Base-by-base conservation (phyloP, 2,888 invertebrate species). In the Pteria penguin region DNA sequence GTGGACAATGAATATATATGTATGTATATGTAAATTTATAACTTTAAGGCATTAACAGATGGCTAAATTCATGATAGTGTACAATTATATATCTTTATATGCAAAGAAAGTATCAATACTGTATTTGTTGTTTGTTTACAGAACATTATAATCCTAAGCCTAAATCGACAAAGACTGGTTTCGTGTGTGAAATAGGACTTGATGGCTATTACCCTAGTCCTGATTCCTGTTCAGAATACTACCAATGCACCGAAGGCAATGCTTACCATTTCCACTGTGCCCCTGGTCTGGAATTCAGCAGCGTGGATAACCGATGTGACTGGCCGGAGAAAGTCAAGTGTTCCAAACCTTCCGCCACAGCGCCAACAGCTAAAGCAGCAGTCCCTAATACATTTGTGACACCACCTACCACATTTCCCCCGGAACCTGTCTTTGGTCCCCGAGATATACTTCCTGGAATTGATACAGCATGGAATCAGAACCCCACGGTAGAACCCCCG, bases 261-360 rank as follows among this genome's bases (percentile, higher is more conserved):
- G 81, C 85, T 2, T 86, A 82, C 69, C 82, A 85, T 58, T 84
- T 86, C 52, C 79, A 79, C 52, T 88, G 88, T 69, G 81, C 86
- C 0, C 45, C 72, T 3, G 86, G 86, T 2, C 78, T 88, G 11
- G 76, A 72, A 14, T 88, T 85, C 80, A 86, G 86, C 61, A 29
- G 75, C 1, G 70, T 72, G 5, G 80, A 78, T 27, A 80, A 80
- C 24, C 83, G 79, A 78, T 88, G 88, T 71, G 87, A 88, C 55
- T 87, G 85, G 85, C 86, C 86, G 22, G 71, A 75, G 8, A 84
- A 88, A 65, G 84, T 81, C 14, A 63, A 75, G 27, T 84, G 84
- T 69, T 45, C 52, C 8, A 45, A 18, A 45, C 45, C 45, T 14
- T 14, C 18, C 18, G 45, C n/a, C n/a, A n/a, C n/a, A 60, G n/a